phyloP scores from a whole-genome alignment of 2,113 vertebrate species.

The Perca schrenkii region DNA sequence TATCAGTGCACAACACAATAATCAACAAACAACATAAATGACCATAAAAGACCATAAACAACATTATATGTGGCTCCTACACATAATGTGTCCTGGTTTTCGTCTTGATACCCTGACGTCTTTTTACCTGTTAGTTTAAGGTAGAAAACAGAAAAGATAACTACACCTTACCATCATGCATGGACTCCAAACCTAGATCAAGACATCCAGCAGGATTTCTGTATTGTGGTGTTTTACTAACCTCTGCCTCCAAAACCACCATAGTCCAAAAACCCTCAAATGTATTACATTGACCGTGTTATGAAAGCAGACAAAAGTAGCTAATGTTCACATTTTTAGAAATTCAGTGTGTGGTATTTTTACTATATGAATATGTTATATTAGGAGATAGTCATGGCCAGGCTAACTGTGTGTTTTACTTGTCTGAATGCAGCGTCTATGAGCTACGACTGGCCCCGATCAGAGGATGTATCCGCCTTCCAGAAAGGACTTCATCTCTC shows the following conservation, averaged over 20 bases:
- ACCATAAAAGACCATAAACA: no score
- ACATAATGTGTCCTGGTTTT: no score
- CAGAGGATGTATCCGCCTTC: slow-evolving; percentile 87
- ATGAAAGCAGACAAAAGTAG: neutral
- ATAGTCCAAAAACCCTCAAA: neutral
- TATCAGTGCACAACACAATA: no score
- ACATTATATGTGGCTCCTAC: no score
- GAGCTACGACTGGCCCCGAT: slow-evolving; percentile 22
- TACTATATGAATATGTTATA: neutral
- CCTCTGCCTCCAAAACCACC: no score
- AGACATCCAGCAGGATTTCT: no score
- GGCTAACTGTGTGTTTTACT: neutral
- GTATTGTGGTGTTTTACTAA: no score
- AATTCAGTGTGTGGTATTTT: neutral
- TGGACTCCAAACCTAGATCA: neutral
- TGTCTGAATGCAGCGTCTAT: slow-evolving; percentile 56
- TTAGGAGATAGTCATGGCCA: neutral
- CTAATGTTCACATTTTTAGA: neutral
- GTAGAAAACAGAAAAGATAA: neutral
- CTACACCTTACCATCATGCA: neutral
- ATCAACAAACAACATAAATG: no score
- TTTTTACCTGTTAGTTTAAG: no score
- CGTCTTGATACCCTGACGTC: no score
- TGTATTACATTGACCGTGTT: neutral
- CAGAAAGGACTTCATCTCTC: slow-evolving; percentile 92